Percentiles rank a stretch among this genome's conserved stretches.
These are phyloP conservation scores for Actias luna DNA, from an alignment of 2,888 invertebrate species.

Conservation along the genomic window DNA sequence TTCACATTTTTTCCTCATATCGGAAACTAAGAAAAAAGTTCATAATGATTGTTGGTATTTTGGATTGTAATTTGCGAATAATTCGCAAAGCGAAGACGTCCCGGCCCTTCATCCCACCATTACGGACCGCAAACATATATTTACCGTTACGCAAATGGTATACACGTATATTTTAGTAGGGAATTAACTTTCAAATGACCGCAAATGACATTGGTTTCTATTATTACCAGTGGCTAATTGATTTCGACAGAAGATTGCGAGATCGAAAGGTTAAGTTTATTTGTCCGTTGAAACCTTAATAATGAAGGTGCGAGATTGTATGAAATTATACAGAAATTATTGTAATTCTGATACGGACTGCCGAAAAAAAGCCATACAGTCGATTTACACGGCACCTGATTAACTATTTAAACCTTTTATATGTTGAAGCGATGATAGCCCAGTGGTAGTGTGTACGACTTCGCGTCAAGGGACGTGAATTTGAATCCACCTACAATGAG, in stretches of 20 bases:
- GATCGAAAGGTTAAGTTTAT: conserved; percentile 58
- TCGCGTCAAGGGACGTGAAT: no score
- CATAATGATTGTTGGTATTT: conserved; percentile 59
- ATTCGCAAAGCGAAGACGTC: conserved; percentile 53
- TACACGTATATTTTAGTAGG: not conserved
- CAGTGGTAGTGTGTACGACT: no score
- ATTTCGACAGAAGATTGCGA: conserved; percentile 64
- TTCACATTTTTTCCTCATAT: conserved; percentile 63
- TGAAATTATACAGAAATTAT: conserved; percentile 35
- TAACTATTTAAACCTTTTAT: no score
- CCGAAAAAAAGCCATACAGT: conserved; percentile 14
- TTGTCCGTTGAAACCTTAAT: conserved; percentile 43
- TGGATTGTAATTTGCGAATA: conserved; percentile 69
- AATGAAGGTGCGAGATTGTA: conserved; percentile 45
- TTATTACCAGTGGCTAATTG: conserved; percentile 71
- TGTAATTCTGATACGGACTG: conserved; percentile 22
- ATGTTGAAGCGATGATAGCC: no score
- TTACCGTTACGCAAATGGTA: not conserved
- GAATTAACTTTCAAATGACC: conserved; percentile 23
- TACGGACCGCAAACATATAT: conserved; percentile 26
- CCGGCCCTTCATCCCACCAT: conserved; percentile 59
- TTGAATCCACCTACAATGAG: no score
- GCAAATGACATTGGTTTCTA: conserved; percentile 28
- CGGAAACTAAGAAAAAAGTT: conserved; percentile 68
- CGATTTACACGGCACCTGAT: not conserved